A percentile compares a stretch with the other conserved stretches of the same genome.
phyloP scores from a whole-genome alignment of 1,140 invertebrate species.

The Mizuhopecten yessoensis region DNA sequence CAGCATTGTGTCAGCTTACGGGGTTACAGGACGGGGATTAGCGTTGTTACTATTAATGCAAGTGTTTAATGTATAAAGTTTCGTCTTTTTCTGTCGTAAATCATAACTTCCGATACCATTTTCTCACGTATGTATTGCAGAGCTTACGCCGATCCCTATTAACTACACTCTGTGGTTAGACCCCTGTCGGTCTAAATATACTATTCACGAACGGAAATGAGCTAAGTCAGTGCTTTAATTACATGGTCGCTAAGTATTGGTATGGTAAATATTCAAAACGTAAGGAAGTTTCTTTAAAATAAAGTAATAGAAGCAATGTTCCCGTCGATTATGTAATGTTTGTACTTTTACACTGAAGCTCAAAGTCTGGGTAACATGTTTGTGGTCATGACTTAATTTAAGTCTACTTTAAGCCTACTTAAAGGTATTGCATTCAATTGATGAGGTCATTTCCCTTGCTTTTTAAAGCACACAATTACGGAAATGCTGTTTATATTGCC shows the following conservation, averaged over 20 bases:
- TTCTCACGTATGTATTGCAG: conserved; percentile 12
- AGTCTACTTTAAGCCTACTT: not conserved
- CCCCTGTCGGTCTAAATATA: not conserved
- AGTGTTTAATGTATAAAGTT: conserved; percentile 25
- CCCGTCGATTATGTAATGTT: not conserved
- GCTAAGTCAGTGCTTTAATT: not conserved
- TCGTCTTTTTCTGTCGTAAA: not conserved
- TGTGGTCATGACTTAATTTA: not conserved
- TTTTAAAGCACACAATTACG: not conserved
- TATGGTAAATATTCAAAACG: not conserved
- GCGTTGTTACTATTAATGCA: not conserved
- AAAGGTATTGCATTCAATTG: not conserved
- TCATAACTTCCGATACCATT: not conserved
- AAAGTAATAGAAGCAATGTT: not conserved
- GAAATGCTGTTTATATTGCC: not conserved
- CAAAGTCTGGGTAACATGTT: not conserved
- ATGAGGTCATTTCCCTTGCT: not conserved
- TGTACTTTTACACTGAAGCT: not conserved
- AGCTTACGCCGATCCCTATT: not conserved
- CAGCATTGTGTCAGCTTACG: not conserved
- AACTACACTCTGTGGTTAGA: not conserved
- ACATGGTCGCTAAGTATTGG: not conserved
- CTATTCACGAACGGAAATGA: not conserved
- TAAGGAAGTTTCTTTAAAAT: not conserved
- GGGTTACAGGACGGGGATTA: conserved; percentile 1